Base-by-base conservation (phyloP, 2,113 vertebrate genomes). In the Pteruthius melanotis region DNA sequence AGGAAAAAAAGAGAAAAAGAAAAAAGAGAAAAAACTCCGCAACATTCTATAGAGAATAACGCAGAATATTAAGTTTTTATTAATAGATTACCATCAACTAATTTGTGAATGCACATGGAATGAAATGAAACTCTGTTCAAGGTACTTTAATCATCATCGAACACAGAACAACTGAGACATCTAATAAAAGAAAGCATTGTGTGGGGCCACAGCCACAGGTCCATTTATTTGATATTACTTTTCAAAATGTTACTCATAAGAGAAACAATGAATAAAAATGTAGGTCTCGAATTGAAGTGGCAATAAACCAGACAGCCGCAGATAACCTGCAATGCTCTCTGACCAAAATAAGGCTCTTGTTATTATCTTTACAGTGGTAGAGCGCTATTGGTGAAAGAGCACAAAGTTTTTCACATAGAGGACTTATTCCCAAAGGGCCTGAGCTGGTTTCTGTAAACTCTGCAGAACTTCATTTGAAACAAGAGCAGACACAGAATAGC, bases 51-150 rank as follows among this genome's bases (percentile, higher is more conserved):
- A 70, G n/a, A 74, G 31, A 28, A 92, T 85, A 94, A 69, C 63
- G 37, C 76, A 83, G 56, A 92, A 80, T 65, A 95, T 79, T 77
- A 93, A 84, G 66, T 49, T 96, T 95, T 96, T 97, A 97, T 96
- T 92, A 94, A 72, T 83, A 96, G 88, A 94, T 95, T 95, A 50
- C 10, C 57, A 94, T 94, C 91, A 95, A 78, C 86, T 95, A 94
- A 95, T 80, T 96, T 97, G 81, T 84, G 74, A 97, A 94, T 83
- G 66, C 50, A 75, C 49, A 28, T 40, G 50, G 40, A 82, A 93
- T 69, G 33, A 96, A 97, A 95, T 80, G 63, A 88, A 95, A 93
- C 57, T 92, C 71, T 4, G 30, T 52, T 79, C 65, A 89, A 93
- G 69, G 70, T 56, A 53, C 93, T 97, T 90, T 94, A 95, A 96